phyloP scores from a whole-genome alignment of 2,888 invertebrate species.

The Lasioglossum vierecki region DNA sequence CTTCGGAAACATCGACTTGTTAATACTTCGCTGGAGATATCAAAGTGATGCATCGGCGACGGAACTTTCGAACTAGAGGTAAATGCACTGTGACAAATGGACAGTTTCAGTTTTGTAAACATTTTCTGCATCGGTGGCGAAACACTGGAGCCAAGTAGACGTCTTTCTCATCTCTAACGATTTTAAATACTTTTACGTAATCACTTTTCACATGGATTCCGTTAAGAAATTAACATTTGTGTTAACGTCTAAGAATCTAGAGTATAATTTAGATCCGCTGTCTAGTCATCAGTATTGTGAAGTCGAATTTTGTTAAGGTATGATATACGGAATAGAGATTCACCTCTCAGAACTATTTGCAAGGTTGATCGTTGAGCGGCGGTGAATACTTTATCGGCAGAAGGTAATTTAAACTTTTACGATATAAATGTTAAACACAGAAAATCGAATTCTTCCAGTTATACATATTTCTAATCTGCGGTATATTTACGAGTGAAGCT shows the following conservation, averaged over 20 bases:
- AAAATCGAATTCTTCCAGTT: background rate
- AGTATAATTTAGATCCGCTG: too few relatives aligned
- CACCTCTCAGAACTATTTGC: background rate
- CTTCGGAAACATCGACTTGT: background rate
- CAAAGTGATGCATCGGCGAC: background rate
- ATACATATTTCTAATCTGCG: too few relatives aligned
- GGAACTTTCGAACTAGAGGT: background rate
- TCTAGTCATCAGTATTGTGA: background rate
- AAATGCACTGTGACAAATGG: background rate
- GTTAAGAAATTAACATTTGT: too few relatives aligned
- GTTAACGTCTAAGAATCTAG: too few relatives aligned
- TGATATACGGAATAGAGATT: too few relatives aligned
- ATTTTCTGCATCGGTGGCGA: background rate
- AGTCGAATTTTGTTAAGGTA: background rate
- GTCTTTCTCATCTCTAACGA: background rate
- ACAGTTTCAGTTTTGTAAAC: background rate
- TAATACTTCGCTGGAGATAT: background rate
- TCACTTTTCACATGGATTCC: too few relatives aligned
- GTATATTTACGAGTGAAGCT: background rate
- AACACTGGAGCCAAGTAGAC: background rate
- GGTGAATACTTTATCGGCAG: constrained; percentile 2
- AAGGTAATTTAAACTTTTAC: constrained; percentile 5
- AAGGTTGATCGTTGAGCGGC: background rate
- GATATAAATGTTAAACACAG: constrained; percentile 11
- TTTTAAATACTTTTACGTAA: background rate